phyloP scores from a whole-genome alignment of 2,888 invertebrate genomes.

The Muscina levida region DNA sequence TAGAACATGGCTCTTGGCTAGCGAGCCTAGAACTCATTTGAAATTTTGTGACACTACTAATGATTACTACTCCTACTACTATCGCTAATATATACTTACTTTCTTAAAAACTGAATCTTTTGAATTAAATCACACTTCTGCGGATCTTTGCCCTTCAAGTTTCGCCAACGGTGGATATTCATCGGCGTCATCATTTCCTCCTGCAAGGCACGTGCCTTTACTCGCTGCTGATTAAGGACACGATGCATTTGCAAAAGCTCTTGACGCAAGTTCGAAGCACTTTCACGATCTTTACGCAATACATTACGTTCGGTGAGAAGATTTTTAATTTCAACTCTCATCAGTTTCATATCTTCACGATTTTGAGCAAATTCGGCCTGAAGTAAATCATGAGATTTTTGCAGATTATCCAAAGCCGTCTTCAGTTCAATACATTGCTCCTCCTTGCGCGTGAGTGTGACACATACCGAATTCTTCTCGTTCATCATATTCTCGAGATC shows the following conservation, averaged over 20 bases:
- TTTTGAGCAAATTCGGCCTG: constrained; percentile 86
- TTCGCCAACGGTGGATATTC: constrained; percentile 94
- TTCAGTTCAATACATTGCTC: constrained; percentile 90
- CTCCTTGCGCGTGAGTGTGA: constrained; percentile 90
- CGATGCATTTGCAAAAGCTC: constrained; percentile 87
- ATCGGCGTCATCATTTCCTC: constrained; percentile 94
- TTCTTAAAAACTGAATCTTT: constrained; percentile 91
- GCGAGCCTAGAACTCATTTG: too few relatives aligned
- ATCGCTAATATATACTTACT: constrained; percentile 80
- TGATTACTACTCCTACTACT: too few relatives aligned
- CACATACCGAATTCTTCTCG: constrained; percentile 90
- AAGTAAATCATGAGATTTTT: constrained; percentile 89
- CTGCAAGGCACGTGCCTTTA: constrained; percentile 92
- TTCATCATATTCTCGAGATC: constrained; percentile 87
- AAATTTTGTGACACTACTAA: too few relatives aligned
- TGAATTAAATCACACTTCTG: constrained; percentile 89
- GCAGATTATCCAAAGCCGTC: constrained; percentile 89
- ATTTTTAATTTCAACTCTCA: constrained; percentile 91
- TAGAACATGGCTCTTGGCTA: too few relatives aligned
- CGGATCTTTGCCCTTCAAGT: constrained; percentile 93
- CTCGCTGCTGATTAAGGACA: constrained; percentile 89
- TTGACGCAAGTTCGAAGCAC: constrained; percentile 89
- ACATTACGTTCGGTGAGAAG: constrained; percentile 87
- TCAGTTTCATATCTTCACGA: constrained; percentile 90
- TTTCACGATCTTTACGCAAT: constrained; percentile 87